Base-by-base conservation (phyloP, 2,888 invertebrate species). In the Drosophila rubida region DNA sequence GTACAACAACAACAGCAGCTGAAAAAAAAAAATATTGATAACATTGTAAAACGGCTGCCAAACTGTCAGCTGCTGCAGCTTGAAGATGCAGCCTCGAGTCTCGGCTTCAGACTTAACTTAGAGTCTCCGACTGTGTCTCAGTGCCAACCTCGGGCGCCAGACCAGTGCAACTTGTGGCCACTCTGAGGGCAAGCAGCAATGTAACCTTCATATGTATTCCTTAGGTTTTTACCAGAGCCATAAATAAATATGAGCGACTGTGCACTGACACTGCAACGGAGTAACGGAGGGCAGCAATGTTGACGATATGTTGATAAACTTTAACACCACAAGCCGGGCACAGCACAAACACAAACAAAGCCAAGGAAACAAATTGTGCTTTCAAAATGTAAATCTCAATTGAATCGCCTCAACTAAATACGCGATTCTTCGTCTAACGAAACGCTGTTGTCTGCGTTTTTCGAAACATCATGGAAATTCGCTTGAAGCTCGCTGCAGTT, bases 231-330 rank as follows among this genome's bases (percentile, higher is more conserved):
- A 58, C 69, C 66, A 78, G 75, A 75, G 81, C 87, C 75, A 84
- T 87, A 83, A 83, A 83, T 83, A 83, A 83, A 83, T 83, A 87
- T 83, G 87, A 83, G 79, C 69, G 66, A 84, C 49, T 78, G 69
- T 60, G 68, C 50, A 55, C 69, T 50, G 64, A 61, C 80, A 63
- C 69, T 64, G 53, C 66, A 71, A 51, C 46, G 14, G n/a, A 32
- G 32, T 3, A 9, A 30, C 27, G 11, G 27, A 23, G 44, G 14
- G 44, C 64, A 71, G 65, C 76, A 66, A 75, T 71, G 70, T 70
- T 72, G 85, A 80, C 88, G 84, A 80, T 76, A 86, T 83, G 86
- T 86, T 83, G 80, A 88, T 85, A 86, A 82, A 85, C 78, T 77
- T 83, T 78, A 80, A 78, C 84, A 83, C 78, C 71, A 54, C 59